Base-by-base conservation (phyloP, 2,888 invertebrate species). In the Cepaea hortensis region DNA sequence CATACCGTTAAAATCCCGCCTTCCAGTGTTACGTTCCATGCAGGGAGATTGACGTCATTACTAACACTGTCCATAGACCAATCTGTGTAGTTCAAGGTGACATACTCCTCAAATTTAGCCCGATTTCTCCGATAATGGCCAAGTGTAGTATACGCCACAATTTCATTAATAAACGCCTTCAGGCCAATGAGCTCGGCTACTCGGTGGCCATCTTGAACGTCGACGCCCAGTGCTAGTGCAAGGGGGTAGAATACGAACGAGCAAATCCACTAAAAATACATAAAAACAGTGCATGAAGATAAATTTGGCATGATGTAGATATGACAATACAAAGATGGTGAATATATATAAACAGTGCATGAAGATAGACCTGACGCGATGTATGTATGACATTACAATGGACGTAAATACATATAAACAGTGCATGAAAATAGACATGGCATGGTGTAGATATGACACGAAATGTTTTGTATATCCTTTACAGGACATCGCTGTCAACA, bases 141-240 rank as follows among this genome's bases (percentile, higher is more conserved):
- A 15, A 98, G 95, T 77, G 96, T 95, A 92, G 96, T 95, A 93
- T 98, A 98, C 0, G 98, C 98, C 0, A 98, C 97, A 93, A 98
- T 98, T 94, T 98, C 98, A 93, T 98, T 98, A 13, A 98, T 96
- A 35, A 98, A 96, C 0, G 97, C 97, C 95, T 99, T 99, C 46
- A 98, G 95, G 0, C 98, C 98, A 77, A 99, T 96, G 13, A 99
- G 95, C 65, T 96, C 96, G 0, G 97, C 98, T 0, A 98, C 97
- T 55, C 95, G 93, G 91, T 96, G 96, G 89, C 97, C 97, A 90
- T 98, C 96, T 0, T 95, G 95, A 75, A 93, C 90, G 13, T 94
- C 94, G 0, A 95, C 95, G 4, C 96, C 99, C 97, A 99, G 97
- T 18, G 97, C 93, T 96, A 96, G 98, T 82, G 97, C 97, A 0